Evolutionary conservation across 2,797 vertebrate genomes (phyloP).

Genomic region (Parotocinclus haroldoi): DNA sequence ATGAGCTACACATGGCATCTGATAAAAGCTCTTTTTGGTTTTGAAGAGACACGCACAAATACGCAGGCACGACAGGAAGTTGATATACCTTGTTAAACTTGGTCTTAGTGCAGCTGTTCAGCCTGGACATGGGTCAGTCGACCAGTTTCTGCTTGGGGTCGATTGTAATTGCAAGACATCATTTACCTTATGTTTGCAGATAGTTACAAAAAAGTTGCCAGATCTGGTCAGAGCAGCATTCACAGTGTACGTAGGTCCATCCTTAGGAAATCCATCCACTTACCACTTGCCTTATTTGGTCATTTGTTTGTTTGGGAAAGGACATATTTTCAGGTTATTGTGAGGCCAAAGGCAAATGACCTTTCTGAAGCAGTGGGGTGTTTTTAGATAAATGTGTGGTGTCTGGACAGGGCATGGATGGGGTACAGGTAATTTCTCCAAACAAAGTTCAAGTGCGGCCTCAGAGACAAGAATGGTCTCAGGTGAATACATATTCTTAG

Average conservation of each 20-base stretch:
- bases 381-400: slow-evolving; percentile 38
- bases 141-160: too few species aligned
- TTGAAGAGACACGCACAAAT: not conserved
- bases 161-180: too few species aligned
- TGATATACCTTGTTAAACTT: too few species aligned
- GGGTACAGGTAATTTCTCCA: too few species aligned
- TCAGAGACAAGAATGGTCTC: not conserved
- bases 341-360: slow-evolving; percentile 4
- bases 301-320: not conserved
- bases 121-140: too few species aligned
- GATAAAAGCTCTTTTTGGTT: not conserved
- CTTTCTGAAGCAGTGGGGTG: slow-evolving; percentile 70
- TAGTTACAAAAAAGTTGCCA: too few species aligned
- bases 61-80: not conserved
- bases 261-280: too few species aligned
- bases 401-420: slow-evolving; percentile 49
- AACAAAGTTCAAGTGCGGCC: too few species aligned
- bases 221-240: too few species aligned
- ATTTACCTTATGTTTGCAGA: too few species aligned
- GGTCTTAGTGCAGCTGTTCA: too few species aligned
- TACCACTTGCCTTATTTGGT: not conserved
- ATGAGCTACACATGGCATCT: not conserved
- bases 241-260: too few species aligned
- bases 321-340: slow-evolving; percentile 70
- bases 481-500: slow-evolving; percentile 64